phyloP scores from a whole-genome alignment of 2,797 vertebrate genomes.

The Acanthopagrus latus region DNA sequence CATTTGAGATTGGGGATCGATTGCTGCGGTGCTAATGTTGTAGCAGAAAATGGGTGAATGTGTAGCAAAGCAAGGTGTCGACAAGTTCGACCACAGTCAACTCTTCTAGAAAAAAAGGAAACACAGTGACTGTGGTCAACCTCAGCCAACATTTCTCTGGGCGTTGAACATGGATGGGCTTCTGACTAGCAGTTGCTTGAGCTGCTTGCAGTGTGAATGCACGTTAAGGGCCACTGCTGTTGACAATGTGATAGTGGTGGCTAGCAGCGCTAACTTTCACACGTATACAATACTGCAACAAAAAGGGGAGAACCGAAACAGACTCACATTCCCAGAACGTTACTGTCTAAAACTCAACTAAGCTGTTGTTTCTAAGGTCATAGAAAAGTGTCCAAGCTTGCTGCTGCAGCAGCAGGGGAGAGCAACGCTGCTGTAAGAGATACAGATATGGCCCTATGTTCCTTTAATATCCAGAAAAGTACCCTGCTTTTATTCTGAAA shows the following conservation, averaged over 20 bases:
- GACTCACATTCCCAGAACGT: constrained; percentile 49
- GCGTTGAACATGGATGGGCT: background rate
- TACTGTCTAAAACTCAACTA: constrained; percentile 49
- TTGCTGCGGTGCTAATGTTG: constrained; percentile 8
- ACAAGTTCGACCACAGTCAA: constrained; percentile 36
- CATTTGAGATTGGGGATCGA: constrained; percentile 23
- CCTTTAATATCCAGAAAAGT: constrained; percentile 85
- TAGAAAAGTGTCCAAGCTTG: constrained; percentile 77
- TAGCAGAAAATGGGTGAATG: constrained; percentile 11
- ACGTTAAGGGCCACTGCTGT: constrained; percentile 17
- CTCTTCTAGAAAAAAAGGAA: constrained; percentile 37
- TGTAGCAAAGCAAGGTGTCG: constrained; percentile 12
- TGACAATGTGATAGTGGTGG: constrained; percentile 14
- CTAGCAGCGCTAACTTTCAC: constrained; percentile 57
- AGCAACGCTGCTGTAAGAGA: constrained; percentile 55
- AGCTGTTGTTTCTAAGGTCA: constrained; percentile 64
- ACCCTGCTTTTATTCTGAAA: constrained; percentile 86
- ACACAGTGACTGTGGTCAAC: constrained; percentile 38
- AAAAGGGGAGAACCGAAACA: constrained; percentile 56
- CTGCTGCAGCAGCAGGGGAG: constrained; percentile 60
- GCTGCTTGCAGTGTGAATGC: background rate
- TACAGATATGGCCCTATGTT: constrained; percentile 87
- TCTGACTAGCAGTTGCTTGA: constrained; percentile 11
- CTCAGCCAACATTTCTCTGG: constrained; percentile 5
- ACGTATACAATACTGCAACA: constrained; percentile 58